Conservation (phyloP, 2,797 vertebrate species). For the Lacerta agilis region DNA sequence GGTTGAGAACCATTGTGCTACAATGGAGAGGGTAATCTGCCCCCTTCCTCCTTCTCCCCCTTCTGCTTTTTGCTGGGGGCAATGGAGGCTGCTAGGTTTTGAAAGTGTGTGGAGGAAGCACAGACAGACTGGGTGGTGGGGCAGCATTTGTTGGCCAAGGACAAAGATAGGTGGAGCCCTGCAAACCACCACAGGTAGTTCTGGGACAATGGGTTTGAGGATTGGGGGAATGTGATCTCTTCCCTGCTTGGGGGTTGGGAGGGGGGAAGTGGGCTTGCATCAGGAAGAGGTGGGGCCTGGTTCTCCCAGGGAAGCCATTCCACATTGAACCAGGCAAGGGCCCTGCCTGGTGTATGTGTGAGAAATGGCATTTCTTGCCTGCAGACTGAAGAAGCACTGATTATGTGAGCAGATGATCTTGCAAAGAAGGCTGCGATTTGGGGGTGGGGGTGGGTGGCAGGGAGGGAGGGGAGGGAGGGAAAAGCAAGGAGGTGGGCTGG, state of each 20-base stretch:
- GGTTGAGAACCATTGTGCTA: not conserved
- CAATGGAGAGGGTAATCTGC: not conserved
- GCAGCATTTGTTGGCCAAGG: not conserved
- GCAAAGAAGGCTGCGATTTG: not conserved
- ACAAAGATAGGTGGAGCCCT: not conserved
- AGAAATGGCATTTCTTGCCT: not conserved
- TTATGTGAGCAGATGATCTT: constrained; percentile 22
- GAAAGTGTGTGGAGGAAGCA: not conserved
- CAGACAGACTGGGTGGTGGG: not conserved
- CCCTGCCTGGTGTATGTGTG: not conserved
- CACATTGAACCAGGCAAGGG: not conserved
- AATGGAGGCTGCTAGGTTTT: not conserved
- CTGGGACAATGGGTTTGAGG: not conserved
- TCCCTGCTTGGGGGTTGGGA: not conserved
- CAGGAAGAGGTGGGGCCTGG: constrained; percentile 22
- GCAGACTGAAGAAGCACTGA: constrained; percentile 19
- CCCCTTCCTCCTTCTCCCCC: not conserved
- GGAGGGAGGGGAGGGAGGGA: not conserved
- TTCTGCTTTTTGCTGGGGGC: not conserved
- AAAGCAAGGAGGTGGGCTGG: not conserved
- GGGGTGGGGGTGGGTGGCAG: not conserved
- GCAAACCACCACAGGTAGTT: not conserved
- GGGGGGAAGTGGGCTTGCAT: not conserved
- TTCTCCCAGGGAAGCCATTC: not conserved
- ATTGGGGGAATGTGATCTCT: not conserved